Conservation (phyloP, 2,888 invertebrate genomes). For the Machimus atricapillus region DNA sequence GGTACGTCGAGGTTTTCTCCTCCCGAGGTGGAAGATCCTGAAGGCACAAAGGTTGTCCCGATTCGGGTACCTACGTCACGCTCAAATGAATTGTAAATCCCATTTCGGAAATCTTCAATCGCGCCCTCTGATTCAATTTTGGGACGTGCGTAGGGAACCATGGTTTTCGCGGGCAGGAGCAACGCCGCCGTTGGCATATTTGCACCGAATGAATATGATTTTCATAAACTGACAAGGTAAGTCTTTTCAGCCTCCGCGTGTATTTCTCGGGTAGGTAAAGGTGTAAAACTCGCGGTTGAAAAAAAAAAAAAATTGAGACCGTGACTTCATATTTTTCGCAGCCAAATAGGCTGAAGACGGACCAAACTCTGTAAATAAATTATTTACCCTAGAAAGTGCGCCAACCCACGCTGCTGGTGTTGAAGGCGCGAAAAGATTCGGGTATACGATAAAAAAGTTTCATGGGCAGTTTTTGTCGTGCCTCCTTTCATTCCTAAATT, state of each 20-base stretch:
- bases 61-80: background rate
- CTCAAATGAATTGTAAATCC: slow-evolving; percentile 31
- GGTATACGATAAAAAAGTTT: background rate
- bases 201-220: slow-evolving; percentile 27
- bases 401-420: background rate
- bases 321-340: background rate
- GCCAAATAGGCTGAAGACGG: background rate
- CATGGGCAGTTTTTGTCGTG: background rate
- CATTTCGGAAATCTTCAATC: slow-evolving; percentile 35
- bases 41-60: background rate
- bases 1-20: background rate
- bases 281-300: background rate
- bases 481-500: background rate
- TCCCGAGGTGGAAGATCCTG: background rate
- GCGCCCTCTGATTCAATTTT: slow-evolving; percentile 33
- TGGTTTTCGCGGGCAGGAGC: background rate
- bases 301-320: background rate
- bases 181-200: background rate
- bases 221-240: slow-evolving; percentile 7
- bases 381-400: background rate
- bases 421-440: background rate
- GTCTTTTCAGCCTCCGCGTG: background rate
- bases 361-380: background rate
- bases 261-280: background rate
- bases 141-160: background rate